Conservation (phyloP, 2,113 vertebrate species). For the Ictidomys tridecemlineatus region DNA sequence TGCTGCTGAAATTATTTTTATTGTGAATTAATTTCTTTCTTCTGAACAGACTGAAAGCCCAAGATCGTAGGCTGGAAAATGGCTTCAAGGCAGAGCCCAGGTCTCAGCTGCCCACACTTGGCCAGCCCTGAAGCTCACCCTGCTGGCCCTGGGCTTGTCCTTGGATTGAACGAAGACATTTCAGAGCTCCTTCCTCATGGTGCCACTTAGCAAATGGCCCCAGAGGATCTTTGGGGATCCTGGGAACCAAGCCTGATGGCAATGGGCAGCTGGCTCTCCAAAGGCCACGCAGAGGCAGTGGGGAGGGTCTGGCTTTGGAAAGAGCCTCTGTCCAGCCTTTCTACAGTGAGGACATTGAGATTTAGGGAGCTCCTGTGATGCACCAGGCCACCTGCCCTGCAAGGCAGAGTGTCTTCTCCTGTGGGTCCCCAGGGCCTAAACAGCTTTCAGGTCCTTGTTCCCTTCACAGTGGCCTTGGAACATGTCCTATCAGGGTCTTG, state of each 20-base stretch:
- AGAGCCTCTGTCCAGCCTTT: background rate
- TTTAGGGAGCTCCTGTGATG: background rate
- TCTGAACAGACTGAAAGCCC: constrained; percentile 22
- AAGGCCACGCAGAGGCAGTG: background rate
- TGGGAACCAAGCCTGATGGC: background rate
- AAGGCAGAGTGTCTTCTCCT: background rate
- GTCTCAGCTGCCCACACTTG: background rate
- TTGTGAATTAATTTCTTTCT: constrained; percentile 49
- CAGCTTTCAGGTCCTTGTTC: background rate
- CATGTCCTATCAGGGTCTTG: background rate
- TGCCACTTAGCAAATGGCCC: background rate
- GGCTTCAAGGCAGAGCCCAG: background rate
- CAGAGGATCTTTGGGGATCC: background rate
- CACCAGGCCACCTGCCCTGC: too few relatives aligned
- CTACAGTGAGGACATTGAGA: background rate
- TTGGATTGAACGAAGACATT: background rate
- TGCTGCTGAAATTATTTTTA: background rate
- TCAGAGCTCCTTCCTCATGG: background rate
- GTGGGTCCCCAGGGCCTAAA: background rate
- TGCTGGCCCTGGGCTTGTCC: background rate
- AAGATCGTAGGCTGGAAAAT: background rate
- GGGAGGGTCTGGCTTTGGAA: background rate
- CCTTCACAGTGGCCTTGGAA: background rate
- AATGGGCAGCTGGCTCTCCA: background rate
- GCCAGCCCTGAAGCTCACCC: background rate